These are phyloP conservation scores for Hemicordylus capensis DNA, from an alignment of 2,113 vertebrate species.

Conservation along the genomic window DNA sequence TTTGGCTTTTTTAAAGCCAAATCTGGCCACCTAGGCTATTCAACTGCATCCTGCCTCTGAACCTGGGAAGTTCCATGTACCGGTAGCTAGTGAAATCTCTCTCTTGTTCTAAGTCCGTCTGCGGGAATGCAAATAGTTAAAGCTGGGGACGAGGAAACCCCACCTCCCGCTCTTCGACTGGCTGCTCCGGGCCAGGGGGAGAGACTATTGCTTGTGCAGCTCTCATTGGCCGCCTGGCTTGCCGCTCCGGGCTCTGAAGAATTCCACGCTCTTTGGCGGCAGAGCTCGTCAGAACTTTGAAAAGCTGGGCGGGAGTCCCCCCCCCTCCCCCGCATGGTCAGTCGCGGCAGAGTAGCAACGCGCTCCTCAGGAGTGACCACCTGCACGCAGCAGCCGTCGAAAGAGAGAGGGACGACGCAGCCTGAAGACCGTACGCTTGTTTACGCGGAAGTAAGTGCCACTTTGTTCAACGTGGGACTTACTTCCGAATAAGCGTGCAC, in stretches of 20 bases:
- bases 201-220: too few relatives aligned
- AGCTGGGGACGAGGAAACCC: not conserved
- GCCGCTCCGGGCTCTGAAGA: not conserved
- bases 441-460: not conserved
- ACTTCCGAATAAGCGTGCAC: not conserved
- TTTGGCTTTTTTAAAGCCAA: too few relatives aligned
- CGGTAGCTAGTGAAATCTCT: too few relatives aligned
- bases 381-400: not conserved
- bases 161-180: not conserved
- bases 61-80: not conserved
- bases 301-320: not conserved
- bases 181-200: not conserved
- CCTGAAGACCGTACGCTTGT: not conserved
- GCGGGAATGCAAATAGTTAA: not conserved
- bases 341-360: too few relatives aligned
- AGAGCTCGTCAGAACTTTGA: not conserved
- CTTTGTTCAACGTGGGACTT: not conserved
- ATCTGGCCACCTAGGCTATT: too few relatives aligned
- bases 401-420: not conserved
- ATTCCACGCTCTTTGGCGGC: not conserved
- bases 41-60: not conserved
- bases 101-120: too few relatives aligned
- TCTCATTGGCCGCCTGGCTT: not conserved
- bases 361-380: too few relatives aligned
- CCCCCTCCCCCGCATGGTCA: not conserved